Conservation (phyloP, 2,888 invertebrate genomes). For the Bombylius major region DNA sequence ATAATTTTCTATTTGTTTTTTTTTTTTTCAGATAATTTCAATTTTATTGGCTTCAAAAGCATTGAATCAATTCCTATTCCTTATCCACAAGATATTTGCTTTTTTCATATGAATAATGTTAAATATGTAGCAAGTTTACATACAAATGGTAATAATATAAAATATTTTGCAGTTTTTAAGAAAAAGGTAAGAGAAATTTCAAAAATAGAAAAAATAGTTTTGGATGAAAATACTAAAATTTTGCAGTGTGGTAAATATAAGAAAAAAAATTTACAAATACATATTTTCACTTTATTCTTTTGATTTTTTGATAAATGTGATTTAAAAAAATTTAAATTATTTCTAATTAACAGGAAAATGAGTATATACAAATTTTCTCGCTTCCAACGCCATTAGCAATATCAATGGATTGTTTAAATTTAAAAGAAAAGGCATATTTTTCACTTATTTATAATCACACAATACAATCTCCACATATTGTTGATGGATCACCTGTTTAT, state of each 20-base stretch:
- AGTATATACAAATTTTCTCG: conserved; percentile 20
- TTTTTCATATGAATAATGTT: conserved; percentile 29
- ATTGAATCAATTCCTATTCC: conserved; percentile 31
- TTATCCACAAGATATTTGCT: conserved; percentile 37
- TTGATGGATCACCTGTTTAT: conserved; percentile 29
- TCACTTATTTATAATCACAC: conserved; percentile 29
- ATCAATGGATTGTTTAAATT: conserved; percentile 28
- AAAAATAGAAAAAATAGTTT: too few species aligned
- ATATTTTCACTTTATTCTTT: not conserved
- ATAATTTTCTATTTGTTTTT: too few species aligned
- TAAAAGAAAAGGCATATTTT: conserved; percentile 26
- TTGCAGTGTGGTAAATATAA: too few species aligned
- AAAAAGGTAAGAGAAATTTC: conserved; percentile 18
- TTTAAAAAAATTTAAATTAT: not conserved
- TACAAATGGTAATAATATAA: conserved; percentile 21
- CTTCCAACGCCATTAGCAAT: conserved; percentile 24
- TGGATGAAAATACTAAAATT: too few species aligned
- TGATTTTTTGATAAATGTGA: too few species aligned
- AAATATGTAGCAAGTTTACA: conserved; percentile 35
- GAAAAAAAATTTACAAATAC: too few species aligned
- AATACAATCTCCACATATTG: conserved; percentile 19
- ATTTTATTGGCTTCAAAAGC: conserved; percentile 34
- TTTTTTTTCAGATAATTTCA: conserved; percentile 14
- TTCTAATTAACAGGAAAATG: conserved; percentile 15
- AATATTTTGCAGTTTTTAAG: conserved; percentile 24